These are phyloP conservation scores for Chloroceryle inda DNA, from an alignment of 2,797 vertebrate species.

Conservation along the genomic window DNA sequence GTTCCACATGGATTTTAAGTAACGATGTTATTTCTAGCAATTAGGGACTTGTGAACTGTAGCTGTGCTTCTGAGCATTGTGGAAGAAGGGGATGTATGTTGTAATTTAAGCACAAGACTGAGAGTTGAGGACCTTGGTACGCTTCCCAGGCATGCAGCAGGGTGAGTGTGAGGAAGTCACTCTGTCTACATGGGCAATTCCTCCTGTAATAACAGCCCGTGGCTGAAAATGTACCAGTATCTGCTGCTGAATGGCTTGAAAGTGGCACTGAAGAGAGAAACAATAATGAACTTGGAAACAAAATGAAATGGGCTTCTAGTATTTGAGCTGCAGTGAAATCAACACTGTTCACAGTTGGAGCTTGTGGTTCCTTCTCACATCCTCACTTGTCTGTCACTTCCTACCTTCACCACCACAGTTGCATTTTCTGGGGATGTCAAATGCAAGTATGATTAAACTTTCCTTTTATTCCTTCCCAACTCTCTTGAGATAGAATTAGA, in stretches of 20 bases:
- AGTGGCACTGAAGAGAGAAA: neutral
- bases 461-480: neutral
- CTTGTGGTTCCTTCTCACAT: slow-evolving; percentile 25
- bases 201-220: neutral
- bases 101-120: neutral
- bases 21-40: slow-evolving; percentile 52
- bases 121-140: neutral
- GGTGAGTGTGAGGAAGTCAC: neutral
- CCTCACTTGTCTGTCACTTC: slow-evolving; percentile 59
- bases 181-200: neutral
- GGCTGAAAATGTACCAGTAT: neutral
- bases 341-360: slow-evolving; percentile 9
- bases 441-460: slow-evolving; percentile 7
- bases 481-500: neutral
- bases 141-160: neutral
- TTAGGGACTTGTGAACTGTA: slow-evolving; percentile 8
- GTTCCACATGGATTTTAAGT: slow-evolving; percentile 40
- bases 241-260: neutral
- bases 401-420: slow-evolving; percentile 2
- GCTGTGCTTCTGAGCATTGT: neutral
- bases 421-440: neutral
- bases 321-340: neutral
- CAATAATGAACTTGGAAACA: neutral
- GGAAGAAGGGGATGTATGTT: neutral
- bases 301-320: neutral